These are phyloP conservation scores for Drosophila mercatorum DNA, from an alignment of 2,888 invertebrate genomes.

Conservation along the genomic window DNA sequence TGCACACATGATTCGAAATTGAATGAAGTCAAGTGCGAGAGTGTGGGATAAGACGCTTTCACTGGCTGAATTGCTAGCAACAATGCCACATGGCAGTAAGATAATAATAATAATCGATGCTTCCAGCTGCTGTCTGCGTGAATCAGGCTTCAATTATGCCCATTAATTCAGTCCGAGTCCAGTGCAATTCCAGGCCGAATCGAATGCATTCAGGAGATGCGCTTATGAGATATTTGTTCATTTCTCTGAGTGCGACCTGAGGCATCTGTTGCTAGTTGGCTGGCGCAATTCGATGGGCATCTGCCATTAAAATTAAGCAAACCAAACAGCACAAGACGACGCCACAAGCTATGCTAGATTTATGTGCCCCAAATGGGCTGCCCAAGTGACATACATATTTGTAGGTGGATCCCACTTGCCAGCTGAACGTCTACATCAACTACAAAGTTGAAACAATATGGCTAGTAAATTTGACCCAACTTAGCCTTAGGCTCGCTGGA, in stretches of 20 bases:
- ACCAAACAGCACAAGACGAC: constrained; percentile 1
- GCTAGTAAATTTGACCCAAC: constrained; percentile 30
- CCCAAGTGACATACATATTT: constrained; percentile 12
- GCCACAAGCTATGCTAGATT: constrained; percentile 33
- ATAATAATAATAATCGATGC: constrained; percentile 58
- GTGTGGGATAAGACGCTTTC: neutral
- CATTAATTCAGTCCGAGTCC: constrained; percentile 14
- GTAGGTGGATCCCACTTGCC: constrained; percentile 11
- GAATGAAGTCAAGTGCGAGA: constrained; percentile 19
- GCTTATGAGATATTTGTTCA: constrained; percentile 25
- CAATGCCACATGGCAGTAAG: constrained; percentile 6
- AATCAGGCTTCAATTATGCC: constrained; percentile 43
- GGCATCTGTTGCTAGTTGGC: constrained; percentile 1
- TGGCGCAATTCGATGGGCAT: constrained; percentile 17
- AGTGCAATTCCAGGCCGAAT: constrained; percentile 32
- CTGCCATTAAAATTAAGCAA: constrained; percentile 25
- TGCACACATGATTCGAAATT: constrained; percentile 45
- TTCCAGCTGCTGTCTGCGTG: constrained; percentile 21
- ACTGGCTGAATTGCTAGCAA: neutral
- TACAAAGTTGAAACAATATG: constrained; percentile 49
- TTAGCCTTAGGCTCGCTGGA: constrained; percentile 28
- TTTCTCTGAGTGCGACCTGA: neutral
- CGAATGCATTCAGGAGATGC: constrained; percentile 42
- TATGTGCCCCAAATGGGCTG: constrained; percentile 22
- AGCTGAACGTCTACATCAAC: constrained; percentile 43